A percentile compares a stretch with the other conserved stretches of the same genome.
Evolutionary conservation across 2,113 vertebrate genomes (phyloP).

Genomic region (Pholis gunnellus): DNA sequence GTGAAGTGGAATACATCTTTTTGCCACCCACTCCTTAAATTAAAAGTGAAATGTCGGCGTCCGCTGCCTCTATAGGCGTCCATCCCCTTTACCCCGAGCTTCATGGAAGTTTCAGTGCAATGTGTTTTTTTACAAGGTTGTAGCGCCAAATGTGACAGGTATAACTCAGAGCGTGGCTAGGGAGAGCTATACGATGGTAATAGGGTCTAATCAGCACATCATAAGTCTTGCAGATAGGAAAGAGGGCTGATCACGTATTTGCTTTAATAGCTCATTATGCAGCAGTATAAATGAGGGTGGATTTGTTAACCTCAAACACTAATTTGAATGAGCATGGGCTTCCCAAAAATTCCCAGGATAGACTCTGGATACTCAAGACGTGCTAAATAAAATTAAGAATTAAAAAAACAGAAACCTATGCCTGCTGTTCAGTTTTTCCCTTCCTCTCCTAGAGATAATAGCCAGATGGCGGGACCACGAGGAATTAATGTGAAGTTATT

Average conservation of each 20-base stretch:
- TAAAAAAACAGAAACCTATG: conserved; percentile 18
- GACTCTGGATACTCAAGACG: not conserved
- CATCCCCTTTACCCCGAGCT: conserved; percentile 11
- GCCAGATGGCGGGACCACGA: conserved; percentile 54
- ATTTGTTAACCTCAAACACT: not conserved
- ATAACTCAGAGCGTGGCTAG: conserved; percentile 4
- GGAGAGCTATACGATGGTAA: not conserved
- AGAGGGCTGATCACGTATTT: conserved; percentile 12
- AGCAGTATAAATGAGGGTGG: not conserved
- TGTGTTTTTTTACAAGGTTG: conserved; percentile 37
- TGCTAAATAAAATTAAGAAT: not conserved
- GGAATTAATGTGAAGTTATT: conserved; percentile 57
- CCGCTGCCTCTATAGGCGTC: conserved; percentile 2
- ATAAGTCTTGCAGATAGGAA: conserved; percentile 5
- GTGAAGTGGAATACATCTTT: conserved; percentile 39
- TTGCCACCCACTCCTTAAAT: conserved; percentile 45
- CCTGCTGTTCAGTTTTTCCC: conserved; percentile 40
- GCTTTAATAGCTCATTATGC: conserved; percentile 8
- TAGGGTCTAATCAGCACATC: not conserved
- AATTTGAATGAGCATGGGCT: not conserved
- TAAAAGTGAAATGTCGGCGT: conserved; percentile 35
- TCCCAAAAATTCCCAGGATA: conserved; percentile 17
- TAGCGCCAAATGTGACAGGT: conserved; percentile 27
- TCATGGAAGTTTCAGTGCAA: conserved; percentile 13
- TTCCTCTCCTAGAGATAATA: conserved; percentile 37